phyloP scores from a whole-genome alignment of 37 sponge, comb jelly and placozoan genomes.

The Geodia barretti region DNA sequence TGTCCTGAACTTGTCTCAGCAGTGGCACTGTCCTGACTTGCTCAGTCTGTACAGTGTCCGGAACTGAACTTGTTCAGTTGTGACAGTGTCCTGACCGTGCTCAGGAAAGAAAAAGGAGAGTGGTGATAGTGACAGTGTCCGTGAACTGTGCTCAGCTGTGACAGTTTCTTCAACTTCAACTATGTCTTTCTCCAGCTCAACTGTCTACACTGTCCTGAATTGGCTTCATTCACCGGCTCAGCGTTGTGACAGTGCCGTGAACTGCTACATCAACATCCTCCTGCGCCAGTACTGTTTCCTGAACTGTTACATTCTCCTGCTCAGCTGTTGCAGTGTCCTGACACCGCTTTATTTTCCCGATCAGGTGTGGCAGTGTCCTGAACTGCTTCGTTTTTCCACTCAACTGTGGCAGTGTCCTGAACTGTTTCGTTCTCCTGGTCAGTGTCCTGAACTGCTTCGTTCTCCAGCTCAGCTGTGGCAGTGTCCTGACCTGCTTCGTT shows the following conservation, averaged over 20 bases:
- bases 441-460: neutral
- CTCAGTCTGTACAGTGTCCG: neutral
- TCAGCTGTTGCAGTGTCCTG: neutral
- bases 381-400: neutral
- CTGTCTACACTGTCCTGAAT: too few relatives aligned
- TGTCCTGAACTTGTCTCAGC: neutral
- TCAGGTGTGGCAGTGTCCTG: neutral
- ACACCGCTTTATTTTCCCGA: neutral
- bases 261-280: neutral
- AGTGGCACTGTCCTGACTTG: neutral
- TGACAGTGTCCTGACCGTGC: neutral
- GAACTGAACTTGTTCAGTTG: too few relatives aligned
- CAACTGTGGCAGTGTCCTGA: neutral
- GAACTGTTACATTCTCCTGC: neutral
- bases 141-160: too few relatives aligned
- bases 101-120: too few relatives aligned
- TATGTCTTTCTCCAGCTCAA: neutral
- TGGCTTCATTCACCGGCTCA: neutral
- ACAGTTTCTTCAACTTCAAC: neutral
- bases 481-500: neutral
- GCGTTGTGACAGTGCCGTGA: neutral
- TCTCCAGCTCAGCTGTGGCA: neutral
- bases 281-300: neutral
- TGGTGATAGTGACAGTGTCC: too few relatives aligned
- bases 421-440: neutral